These are phyloP conservation scores for Temnothorax nylanderi DNA, from an alignment of 1,140 invertebrate species.

Conservation along the genomic window DNA sequence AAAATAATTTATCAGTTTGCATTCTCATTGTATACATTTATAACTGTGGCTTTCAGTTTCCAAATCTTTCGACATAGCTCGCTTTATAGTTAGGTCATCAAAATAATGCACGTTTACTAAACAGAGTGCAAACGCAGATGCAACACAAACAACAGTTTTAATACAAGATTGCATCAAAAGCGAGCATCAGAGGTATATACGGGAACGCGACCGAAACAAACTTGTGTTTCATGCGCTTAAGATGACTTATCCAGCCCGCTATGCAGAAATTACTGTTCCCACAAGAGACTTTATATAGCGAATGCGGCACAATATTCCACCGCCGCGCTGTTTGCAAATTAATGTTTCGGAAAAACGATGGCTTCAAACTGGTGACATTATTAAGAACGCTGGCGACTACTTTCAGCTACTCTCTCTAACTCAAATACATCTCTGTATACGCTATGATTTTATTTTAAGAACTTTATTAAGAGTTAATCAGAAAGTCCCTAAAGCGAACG, in stretches of 20 bases:
- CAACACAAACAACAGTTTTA: slow-evolving; percentile 47
- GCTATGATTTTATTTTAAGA: slow-evolving; percentile 2
- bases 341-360: slow-evolving; percentile 53
- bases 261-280: slow-evolving; percentile 46
- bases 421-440: background rate
- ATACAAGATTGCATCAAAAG: slow-evolving; percentile 48
- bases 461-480: background rate
- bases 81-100: slow-evolving; percentile 2
- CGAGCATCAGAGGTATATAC: slow-evolving; percentile 26
- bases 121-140: slow-evolving; percentile 18
- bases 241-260: slow-evolving; percentile 49
- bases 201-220: slow-evolving; percentile 38
- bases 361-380: slow-evolving; percentile 7
- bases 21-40: background rate
- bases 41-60: background rate
- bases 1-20: slow-evolving; percentile 1
- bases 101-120: slow-evolving; percentile 18
- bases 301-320: background rate
- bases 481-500: slow-evolving; percentile 12
- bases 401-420: background rate
- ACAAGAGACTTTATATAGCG: slow-evolving; percentile 39
- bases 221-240: slow-evolving; percentile 47
- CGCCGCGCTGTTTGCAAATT: slow-evolving; percentile 29
- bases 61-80: background rate
- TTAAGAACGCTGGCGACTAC: background rate